These are phyloP conservation scores for Pelodytes ibericus DNA, from an alignment of 2,797 vertebrate genomes.

Conservation along the genomic window DNA sequence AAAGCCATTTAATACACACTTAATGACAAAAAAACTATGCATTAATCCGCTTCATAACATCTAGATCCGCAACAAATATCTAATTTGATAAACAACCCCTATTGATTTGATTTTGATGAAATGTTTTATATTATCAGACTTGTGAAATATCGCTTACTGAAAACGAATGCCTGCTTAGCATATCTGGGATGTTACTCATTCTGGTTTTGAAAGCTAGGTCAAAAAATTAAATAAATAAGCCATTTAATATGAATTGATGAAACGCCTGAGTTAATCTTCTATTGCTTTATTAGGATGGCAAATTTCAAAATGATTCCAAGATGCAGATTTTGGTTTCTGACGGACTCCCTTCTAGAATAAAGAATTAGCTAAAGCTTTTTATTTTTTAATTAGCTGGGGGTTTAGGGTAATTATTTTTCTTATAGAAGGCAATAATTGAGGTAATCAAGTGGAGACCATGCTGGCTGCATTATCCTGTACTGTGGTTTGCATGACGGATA, in stretches of 20 bases:
- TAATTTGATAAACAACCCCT: no score
- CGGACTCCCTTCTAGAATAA: conserved; percentile 19
- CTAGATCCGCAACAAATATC: no score
- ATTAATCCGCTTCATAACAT: no score
- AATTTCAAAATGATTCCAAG: background rate
- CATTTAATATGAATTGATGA: conserved; percentile 26
- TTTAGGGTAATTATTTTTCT: conserved; percentile 45
- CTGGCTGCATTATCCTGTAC: conserved; percentile 40
- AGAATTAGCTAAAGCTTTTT: conserved; percentile 46
- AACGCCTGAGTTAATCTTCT: background rate
- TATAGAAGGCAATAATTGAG: conserved; percentile 41
- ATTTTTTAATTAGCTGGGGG: conserved; percentile 40
- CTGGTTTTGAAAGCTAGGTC: no score
- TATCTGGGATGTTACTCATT: no score
- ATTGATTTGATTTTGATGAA: no score
- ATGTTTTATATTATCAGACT: no score
- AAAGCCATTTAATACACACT: no score
- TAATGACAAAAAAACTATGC: no score
- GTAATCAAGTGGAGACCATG: conserved; percentile 44
- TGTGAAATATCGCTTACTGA: no score
- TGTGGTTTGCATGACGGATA: conserved; percentile 43
- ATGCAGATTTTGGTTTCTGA: background rate
- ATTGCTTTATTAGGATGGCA: conserved; percentile 2
- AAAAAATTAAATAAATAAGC: no score
- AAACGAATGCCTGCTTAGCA: no score